phyloP scores from a whole-genome alignment of 2,888 invertebrate species.

The Schizaphis graminum region DNA sequence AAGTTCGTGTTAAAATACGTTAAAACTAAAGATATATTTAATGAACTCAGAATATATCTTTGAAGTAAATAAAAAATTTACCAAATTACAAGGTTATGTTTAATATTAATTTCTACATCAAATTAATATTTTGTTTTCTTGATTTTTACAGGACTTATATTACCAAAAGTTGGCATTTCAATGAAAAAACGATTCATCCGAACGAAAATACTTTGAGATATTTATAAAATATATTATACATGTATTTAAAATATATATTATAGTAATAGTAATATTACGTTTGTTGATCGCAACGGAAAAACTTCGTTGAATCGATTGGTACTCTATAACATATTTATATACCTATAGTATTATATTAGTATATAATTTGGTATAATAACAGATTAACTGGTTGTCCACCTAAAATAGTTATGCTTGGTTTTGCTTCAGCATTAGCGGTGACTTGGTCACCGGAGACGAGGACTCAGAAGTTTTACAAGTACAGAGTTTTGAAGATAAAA shows the following conservation, averaged over 20 bases:
- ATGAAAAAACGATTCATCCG: not conserved
- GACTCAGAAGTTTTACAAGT: not conserved
- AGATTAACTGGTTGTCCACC: not conserved
- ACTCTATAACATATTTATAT: not conserved
- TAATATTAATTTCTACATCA: not conserved
- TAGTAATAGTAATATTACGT: not conserved
- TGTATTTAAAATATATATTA: not conserved
- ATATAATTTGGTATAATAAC: not conserved
- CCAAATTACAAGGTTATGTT: not conserved
- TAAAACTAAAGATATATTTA: not conserved
- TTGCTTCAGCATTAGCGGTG: not conserved
- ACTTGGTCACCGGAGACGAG: not conserved
- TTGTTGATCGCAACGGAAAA: not conserved
- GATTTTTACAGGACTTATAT: not conserved
- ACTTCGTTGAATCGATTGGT: not conserved
- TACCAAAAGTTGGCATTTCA: not conserved
- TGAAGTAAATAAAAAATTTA: not conserved
- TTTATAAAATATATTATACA: not conserved
- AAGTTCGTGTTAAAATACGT: not conserved
- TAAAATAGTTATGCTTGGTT: not conserved
- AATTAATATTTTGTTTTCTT: not conserved
- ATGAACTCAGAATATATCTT: not conserved
- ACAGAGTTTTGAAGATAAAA: not conserved
- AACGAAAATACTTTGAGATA: not conserved
- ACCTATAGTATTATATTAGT: not conserved